Base-by-base conservation (phyloP, 2,888 invertebrate genomes). In the Scaptodrosophila latifasciaeformis region DNA sequence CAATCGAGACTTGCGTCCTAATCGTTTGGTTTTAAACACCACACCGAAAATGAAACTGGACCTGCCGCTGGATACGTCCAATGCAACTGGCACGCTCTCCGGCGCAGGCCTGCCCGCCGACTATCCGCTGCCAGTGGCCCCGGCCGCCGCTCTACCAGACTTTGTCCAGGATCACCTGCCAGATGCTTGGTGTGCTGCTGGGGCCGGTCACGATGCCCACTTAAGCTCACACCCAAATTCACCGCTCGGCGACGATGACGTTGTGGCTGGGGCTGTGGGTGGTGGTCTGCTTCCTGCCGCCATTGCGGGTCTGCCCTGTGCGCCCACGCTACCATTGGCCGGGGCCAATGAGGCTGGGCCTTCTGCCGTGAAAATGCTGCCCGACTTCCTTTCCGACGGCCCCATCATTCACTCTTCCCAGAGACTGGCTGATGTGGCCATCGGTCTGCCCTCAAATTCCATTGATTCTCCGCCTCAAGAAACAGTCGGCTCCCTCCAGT, bases 111-210 rank as follows among this genome's bases (percentile, higher is more conserved):
- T 19, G 45, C 12, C 65, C 44, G 48, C 71, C 1, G 81, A 80
- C 52, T 76, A 68, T 58, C 54, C 49, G 18, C 12, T n/a, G 61
- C 60, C 10, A 44, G 17, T 66, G 5, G 75, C 79, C 2, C 76
- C 79, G 1, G 82, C 82, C 7, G 75, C 81, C 2, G 85, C 92
- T 6, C 84, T 94, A 65, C 95, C 95, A 0, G 95, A 95, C 84
- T 95, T 95, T 87, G 95, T 96, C 47, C 95, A 95, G 84, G 95
- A 95, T 86, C 95, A 95, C 86, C 89, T 95, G 85, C 89, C 94
- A 67, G 91, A 95, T 31, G 92, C 94, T 72, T 86, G 85, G 84
- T 84, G 84, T 62, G 74, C 70, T 1, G 40, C n/a, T 12, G 61
- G 37, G 24, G 24, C 24, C 31, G 40, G 70, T 19, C 83, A 83